Evolutionary conservation across 2,797 vertebrate species (phyloP).

Genomic region (Melanotaenia parkinsoni): DNA sequence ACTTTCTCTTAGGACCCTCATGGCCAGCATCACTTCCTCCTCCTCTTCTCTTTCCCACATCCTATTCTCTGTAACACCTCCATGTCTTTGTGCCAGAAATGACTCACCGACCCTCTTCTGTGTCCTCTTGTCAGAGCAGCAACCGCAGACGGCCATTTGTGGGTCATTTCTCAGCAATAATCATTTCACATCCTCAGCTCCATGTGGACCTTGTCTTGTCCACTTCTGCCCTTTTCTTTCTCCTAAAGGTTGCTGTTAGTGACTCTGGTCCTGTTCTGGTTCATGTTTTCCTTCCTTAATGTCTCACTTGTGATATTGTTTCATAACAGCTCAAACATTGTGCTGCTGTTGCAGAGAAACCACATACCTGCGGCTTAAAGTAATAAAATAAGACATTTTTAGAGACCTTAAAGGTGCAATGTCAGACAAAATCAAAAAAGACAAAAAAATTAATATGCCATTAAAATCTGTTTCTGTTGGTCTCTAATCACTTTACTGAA

Average conservation of each 20-base stretch:
- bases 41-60: constrained; percentile 31
- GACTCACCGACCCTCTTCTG: constrained; percentile 38
- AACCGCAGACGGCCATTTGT: not conserved
- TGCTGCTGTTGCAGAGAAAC: constrained; percentile 46
- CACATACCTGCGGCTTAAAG: constrained; percentile 27
- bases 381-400: not conserved
- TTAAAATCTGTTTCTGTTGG: too few relatives aligned
- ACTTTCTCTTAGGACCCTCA: constrained; percentile 69
- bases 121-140: constrained; percentile 28
- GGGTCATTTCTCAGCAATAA: constrained; percentile 18
- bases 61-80: constrained; percentile 53
- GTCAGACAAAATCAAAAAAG: too few relatives aligned
- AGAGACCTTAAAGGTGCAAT: not conserved
- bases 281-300: constrained; percentile 5
- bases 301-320: constrained; percentile 1
- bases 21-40: constrained; percentile 31
- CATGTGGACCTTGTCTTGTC: not conserved
- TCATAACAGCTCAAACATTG: constrained; percentile 30
- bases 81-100: constrained; percentile 43
- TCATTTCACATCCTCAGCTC: not conserved
- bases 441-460: too few relatives aligned
- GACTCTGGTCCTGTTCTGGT: constrained; percentile 21
- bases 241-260: constrained; percentile 41
- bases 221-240: constrained; percentile 25
- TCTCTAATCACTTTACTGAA: too few relatives aligned